Evolutionary conservation across 1,140 invertebrate species (phyloP), one percentile per base, ranked within the genome.

Genomic region (Brachionus calyciflorus): DNA sequence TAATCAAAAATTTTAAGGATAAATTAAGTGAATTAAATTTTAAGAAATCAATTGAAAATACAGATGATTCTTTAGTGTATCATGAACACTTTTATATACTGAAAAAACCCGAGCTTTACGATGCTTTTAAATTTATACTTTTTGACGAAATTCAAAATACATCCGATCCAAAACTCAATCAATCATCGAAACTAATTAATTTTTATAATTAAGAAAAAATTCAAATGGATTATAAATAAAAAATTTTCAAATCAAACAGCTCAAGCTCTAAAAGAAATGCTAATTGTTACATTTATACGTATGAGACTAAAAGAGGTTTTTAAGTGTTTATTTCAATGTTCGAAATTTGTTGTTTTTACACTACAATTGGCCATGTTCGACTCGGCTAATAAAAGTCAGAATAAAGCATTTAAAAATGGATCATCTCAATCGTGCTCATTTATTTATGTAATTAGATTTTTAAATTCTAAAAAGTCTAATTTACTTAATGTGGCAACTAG

Each of bases 191-290:
- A 51, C 21, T 51, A 3, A 46, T 73, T 17, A 21, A 73, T 73
- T 51, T n/a, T 73, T 51, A 73, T 73, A 46, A 7, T 21, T 9
- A 49, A 37, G 51, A 73, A 73, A 73, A 49, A 73, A 41, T 73
- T 73, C 24, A 73, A 73, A 51, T 73, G 69, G 69, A 28, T 33
- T 30, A 26, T 73, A 10, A 49, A 41, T 19, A n/a, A 30, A 4
- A 49, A 51, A 19, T 73, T 73, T 73, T 73, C 69, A 17, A 2
- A n/a, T 5, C 46, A 55, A 21, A 55, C 69, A 73, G 44, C 69
- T 30, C 69, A 37, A 41, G 28, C 19, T 19, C 5, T 73, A 17
- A 73, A 73, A 55, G 69, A 73, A 51, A 73, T 33, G 0, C 10
- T 73, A 24, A 73, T 73, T 14, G 69, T 51, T 9, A 51, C 46